Percentiles rank a stretch among this genome's conserved stretches.
Evolutionary conservation across 2,113 vertebrate genomes (phyloP).

Genomic region (Trogon melanurus): DNA sequence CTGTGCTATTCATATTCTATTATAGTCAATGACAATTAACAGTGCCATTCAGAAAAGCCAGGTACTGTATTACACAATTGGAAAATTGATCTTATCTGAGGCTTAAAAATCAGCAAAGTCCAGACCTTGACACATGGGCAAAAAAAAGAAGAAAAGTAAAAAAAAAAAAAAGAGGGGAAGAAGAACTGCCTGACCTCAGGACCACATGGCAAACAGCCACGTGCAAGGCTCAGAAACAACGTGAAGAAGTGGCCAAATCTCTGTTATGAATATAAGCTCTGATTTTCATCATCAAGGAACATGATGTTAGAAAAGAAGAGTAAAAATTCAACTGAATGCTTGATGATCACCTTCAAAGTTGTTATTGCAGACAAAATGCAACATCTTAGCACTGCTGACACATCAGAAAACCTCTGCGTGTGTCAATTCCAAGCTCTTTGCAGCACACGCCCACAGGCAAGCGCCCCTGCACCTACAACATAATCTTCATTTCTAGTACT

Average conservation of each 20-base stretch:
- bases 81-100: conserved; percentile 75
- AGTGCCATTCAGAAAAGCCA: conserved; percentile 86
- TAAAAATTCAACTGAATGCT: not conserved
- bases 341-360: conserved; percentile 49
- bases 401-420: not conserved
- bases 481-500: not conserved
- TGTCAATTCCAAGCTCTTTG: not conserved
- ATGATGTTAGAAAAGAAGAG: not conserved
- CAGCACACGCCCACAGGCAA: not conserved
- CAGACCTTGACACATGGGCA: not conserved
- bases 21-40: conserved; percentile 89
- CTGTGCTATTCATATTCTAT: conserved; percentile 85
- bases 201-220: not conserved
- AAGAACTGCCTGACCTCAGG: not conserved
- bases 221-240: not conserved
- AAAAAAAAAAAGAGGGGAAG: not conserved
- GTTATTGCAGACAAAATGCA: conserved; percentile 38
- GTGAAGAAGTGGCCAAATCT: not conserved
- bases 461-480: not conserved
- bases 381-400: conserved; percentile 27
- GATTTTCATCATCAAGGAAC: not conserved
- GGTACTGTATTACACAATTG: conserved; percentile 73
- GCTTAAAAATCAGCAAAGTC: conserved; percentile 26
- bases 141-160: not conserved
- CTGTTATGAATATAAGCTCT: not conserved